Conservation (phyloP, 2,113 vertebrate species). For the Caranx ignobilis region DNA sequence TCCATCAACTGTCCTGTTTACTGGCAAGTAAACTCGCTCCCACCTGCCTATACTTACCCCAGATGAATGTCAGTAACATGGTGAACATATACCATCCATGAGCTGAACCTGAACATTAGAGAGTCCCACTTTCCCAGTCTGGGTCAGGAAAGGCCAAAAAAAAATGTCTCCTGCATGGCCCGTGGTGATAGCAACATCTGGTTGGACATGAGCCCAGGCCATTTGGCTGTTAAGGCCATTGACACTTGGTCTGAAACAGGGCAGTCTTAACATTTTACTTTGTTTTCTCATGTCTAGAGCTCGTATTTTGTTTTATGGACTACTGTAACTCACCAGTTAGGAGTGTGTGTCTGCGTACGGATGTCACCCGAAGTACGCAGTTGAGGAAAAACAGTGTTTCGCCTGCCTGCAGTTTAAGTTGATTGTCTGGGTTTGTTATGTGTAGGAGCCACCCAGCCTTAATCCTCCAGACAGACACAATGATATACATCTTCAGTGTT, state of each 20-base stretch:
- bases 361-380: neutral
- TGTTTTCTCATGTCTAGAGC: slow-evolving; percentile 56
- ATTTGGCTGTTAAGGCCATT: slow-evolving; percentile 49
- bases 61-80: slow-evolving; percentile 6
- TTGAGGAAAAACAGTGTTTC: slow-evolving; percentile 17
- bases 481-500: slow-evolving; percentile 23
- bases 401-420: slow-evolving; percentile 35
- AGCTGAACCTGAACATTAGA: neutral
- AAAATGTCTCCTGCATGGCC: slow-evolving; percentile 47
- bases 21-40: neutral
- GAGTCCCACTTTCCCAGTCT: slow-evolving; percentile 6
- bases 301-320: slow-evolving; percentile 71
- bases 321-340: slow-evolving; percentile 48
- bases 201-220: slow-evolving; percentile 52
- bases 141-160: slow-evolving; percentile 27
- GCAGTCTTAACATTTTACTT: slow-evolving; percentile 36
- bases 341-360: slow-evolving; percentile 7
- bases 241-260: slow-evolving; percentile 70
- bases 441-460: slow-evolving; percentile 42
- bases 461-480: slow-evolving; percentile 36
- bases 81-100: neutral
- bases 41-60: neutral
- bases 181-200: slow-evolving; percentile 72
- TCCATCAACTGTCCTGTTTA: neutral
- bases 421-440: slow-evolving; percentile 47